Percentiles rank a stretch among this genome's conserved stretches.
phyloP scores from a whole-genome alignment of 2,888 invertebrate species.

The Pachliopta kotzebuea region DNA sequence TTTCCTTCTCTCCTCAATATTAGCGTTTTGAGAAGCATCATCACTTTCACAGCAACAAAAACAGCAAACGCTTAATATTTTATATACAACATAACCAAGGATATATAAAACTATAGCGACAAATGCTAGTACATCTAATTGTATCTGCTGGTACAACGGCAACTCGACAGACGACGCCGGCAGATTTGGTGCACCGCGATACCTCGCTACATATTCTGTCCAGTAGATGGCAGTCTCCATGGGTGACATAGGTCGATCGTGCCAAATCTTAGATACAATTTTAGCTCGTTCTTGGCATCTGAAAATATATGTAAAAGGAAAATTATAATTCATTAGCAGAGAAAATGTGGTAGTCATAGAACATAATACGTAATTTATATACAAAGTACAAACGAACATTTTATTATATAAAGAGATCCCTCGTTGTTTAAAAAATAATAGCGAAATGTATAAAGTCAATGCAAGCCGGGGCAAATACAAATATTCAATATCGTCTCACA shows the following conservation, averaged over 20 bases:
- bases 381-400: no score
- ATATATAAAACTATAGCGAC: constrained; percentile 59
- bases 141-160: constrained; percentile 64
- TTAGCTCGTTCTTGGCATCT: constrained; percentile 65
- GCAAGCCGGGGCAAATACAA: no score
- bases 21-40: constrained; percentile 36
- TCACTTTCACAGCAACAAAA: constrained; percentile 59
- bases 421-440: no score
- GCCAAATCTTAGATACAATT: constrained; percentile 72
- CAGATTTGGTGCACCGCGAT: constrained; percentile 66
- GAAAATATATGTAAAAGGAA: constrained; percentile 36
- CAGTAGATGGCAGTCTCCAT: constrained; percentile 80
- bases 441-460: no score
- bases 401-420: no score
- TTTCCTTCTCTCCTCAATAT: constrained; percentile 48
- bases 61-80: constrained; percentile 57
- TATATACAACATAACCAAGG: constrained; percentile 52
- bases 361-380: no score
- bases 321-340: not conserved
- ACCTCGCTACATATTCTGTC: constrained; percentile 78
- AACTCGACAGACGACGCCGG: constrained; percentile 54
- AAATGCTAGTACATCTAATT: constrained; percentile 67
- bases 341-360: not conserved
- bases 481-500: no score
- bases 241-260: constrained; percentile 75